These are phyloP conservation scores for Odontocerum albicorne DNA, from an alignment of 2,888 invertebrate genomes.

Conservation along the genomic window DNA sequence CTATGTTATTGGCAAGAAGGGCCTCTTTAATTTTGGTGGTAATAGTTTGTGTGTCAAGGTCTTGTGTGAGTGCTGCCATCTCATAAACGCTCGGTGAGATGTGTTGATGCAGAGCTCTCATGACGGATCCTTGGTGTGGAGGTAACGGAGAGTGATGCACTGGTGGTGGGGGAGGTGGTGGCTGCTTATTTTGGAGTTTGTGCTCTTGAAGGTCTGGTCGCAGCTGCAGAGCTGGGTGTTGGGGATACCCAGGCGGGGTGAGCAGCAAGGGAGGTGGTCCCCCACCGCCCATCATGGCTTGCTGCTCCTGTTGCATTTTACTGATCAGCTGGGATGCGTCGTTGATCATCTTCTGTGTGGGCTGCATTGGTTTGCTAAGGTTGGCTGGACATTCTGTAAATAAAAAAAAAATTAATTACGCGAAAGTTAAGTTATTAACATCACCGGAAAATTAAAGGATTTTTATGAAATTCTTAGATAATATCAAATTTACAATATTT, in stretches of 20 bases:
- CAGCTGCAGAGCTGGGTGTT: slow-evolving; percentile 64
- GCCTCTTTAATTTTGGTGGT: slow-evolving; percentile 98
- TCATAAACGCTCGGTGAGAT: slow-evolving; percentile 96
- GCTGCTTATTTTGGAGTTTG: slow-evolving; percentile 60
- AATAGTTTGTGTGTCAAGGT: slow-evolving; percentile 93
- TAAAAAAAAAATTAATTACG: slow-evolving; percentile 6
- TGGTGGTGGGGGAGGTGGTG: slow-evolving; percentile 60
- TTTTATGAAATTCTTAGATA: no score
- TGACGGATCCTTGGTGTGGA: slow-evolving; percentile 65
- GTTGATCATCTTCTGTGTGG: slow-evolving; percentile 76
- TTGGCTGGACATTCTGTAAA: slow-evolving; percentile 63
- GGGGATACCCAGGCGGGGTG: slow-evolving; percentile 76
- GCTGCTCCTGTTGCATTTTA: slow-evolving; percentile 72
- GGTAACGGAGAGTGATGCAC: slow-evolving; percentile 60
- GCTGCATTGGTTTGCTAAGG: slow-evolving; percentile 75
- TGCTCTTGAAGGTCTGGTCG: slow-evolving; percentile 62
- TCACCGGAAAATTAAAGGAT: no score
- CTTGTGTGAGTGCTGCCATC: slow-evolving; percentile 95
- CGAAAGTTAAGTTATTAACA: no score
- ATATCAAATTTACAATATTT: no score
- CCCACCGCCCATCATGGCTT: slow-evolving; percentile 54
- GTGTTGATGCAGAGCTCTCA: slow-evolving; percentile 78
- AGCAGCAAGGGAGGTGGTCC: slow-evolving; percentile 65
- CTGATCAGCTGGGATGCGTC: slow-evolving; percentile 66
- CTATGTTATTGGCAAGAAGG: slow-evolving; percentile 93